These are phyloP conservation scores for Margaritifera margaritifera DNA, from an alignment of 2,888 invertebrate species.

Conservation along the genomic window DNA sequence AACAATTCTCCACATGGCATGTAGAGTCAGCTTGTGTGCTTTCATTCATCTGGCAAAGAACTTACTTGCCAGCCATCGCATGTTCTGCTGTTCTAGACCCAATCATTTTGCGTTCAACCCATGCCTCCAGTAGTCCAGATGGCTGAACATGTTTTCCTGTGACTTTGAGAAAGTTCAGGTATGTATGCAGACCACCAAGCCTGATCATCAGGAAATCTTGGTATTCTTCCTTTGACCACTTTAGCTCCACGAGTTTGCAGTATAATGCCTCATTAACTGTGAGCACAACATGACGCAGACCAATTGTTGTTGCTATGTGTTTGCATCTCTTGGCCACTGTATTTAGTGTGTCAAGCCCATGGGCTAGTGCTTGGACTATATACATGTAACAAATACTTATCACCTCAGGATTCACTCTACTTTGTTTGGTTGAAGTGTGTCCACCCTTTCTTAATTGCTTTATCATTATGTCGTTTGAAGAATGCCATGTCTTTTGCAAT, in stretches of 20 bases:
- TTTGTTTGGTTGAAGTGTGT: too few species aligned
- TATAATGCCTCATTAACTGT: conserved; percentile 20
- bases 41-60: conserved; percentile 7
- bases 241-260: conserved; percentile 18
- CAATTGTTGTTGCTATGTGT: conserved; percentile 1
- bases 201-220: conserved; percentile 14
- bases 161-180: conserved; percentile 9
- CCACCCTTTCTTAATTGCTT: too few species aligned
- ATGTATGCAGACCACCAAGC: conserved; percentile 14
- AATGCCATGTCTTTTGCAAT: conserved; percentile 2
- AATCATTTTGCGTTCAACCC: conserved; percentile 1
- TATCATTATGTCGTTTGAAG: too few species aligned
- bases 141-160: conserved; percentile 6
- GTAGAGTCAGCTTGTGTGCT: conserved; percentile 4
- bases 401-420: background rate
- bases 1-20: conserved; percentile 8
- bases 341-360: conserved; percentile 8
- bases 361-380: conserved; percentile 3
- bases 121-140: conserved; percentile 3
- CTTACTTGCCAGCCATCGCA: conserved; percentile 7
- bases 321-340: conserved; percentile 4
- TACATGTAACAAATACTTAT: conserved; percentile 1
- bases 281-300: conserved; percentile 9
- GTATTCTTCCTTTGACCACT: conserved; percentile 10
- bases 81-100: conserved; percentile 8